Percentiles rank a stretch among this genome's conserved stretches.
phyloP scores from a whole-genome alignment of 2,888 invertebrate genomes.

The Erebia ligea region DNA sequence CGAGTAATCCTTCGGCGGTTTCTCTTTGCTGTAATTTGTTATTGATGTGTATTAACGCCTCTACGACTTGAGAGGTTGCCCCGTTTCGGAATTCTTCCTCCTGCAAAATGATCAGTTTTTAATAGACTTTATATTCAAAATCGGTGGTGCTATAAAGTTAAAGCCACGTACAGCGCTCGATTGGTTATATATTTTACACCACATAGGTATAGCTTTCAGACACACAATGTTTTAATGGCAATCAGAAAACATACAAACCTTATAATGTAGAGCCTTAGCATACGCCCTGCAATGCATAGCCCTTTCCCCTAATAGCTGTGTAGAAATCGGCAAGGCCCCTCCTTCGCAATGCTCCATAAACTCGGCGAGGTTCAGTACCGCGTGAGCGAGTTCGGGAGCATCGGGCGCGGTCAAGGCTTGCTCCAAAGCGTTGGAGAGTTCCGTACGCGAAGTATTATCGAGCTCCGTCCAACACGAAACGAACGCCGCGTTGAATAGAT shows the following conservation, averaged over 20 bases:
- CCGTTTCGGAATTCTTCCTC: constrained; percentile 96
- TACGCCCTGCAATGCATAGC: constrained; percentile 96
- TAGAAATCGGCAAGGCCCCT: constrained; percentile 95
- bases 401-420: constrained; percentile 96
- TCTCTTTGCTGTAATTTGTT: constrained; percentile 99
- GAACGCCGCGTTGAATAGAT: constrained; percentile 99
- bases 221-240: not conserved
- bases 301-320: constrained; percentile 93
- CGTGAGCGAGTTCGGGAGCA: constrained; percentile 97
- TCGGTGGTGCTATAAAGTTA: too few species aligned
- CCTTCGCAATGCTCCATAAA: constrained; percentile 99
- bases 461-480: constrained; percentile 99
- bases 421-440: constrained; percentile 93
- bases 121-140: not conserved
- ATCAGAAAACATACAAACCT: constrained; percentile 54
- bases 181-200: not conserved
- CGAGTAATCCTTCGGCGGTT: constrained; percentile 96
- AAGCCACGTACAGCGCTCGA: not conserved
- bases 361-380: constrained; percentile 97
- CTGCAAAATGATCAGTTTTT: constrained; percentile 49
- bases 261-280: constrained; percentile 85
- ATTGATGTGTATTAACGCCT: constrained; percentile 97
- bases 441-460: constrained; percentile 89
- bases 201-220: not conserved
- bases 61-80: constrained; percentile 93